These are phyloP conservation scores for Melitaea athalia DNA, from an alignment of 2,888 invertebrate genomes.

Conservation along the genomic window DNA sequence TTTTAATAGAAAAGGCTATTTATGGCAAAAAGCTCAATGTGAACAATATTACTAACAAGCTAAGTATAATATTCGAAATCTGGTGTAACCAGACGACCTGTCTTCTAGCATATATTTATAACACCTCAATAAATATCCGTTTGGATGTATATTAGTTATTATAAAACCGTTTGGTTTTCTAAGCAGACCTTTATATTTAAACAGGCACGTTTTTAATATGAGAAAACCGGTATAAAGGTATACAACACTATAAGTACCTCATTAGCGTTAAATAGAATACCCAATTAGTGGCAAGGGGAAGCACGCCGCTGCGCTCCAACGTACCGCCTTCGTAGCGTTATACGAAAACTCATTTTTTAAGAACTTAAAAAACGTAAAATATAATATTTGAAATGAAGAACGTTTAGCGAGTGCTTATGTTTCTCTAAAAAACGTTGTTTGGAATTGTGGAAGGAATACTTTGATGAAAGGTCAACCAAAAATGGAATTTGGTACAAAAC, in stretches of 20 bases:
- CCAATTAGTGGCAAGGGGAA: slow-evolving; percentile 1
- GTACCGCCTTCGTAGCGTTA: not conserved
- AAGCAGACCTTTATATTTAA: not conserved
- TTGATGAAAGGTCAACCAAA: too few species aligned
- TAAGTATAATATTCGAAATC: too few species aligned
- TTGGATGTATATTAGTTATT: too few species aligned
- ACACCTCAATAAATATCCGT: not conserved
- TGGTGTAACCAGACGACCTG: too few species aligned
- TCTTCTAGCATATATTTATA: too few species aligned
- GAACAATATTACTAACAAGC: too few species aligned
- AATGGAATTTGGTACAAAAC: too few species aligned
- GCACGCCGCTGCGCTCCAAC: not conserved
- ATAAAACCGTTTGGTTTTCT: not conserved
- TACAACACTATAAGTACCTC: slow-evolving; percentile 21
- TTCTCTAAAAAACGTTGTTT: too few species aligned
- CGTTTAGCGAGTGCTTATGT: too few species aligned
- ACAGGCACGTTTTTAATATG: not conserved
- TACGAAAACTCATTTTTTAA: not conserved
- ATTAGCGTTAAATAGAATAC: slow-evolving; percentile 22
- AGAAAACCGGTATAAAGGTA: not conserved
- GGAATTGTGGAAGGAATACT: too few species aligned
- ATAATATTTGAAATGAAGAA: not conserved
- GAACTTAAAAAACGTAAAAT: not conserved
- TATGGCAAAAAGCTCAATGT: too few species aligned
- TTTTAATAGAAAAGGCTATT: too few species aligned